Base-by-base conservation (phyloP, 2,113 vertebrate genomes). In the Tragelaphus strepsiceros region DNA sequence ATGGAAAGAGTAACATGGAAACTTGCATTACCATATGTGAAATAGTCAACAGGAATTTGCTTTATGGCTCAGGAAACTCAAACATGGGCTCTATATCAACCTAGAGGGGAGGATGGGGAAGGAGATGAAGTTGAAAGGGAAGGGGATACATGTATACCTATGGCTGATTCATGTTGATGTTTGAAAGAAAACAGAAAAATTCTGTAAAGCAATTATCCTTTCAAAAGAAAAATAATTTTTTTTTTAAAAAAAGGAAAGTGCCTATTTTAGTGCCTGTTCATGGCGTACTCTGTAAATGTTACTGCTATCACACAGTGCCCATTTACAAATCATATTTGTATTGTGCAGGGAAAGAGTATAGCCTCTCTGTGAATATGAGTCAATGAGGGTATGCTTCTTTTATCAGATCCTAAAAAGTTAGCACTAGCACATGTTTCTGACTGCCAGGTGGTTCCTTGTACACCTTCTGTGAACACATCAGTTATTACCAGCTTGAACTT, bases 391-490 rank as follows among this genome's bases (percentile, higher is more conserved):
- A 5, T 54, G 22, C 64, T 96, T 96, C 84, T 74, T 71, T 26
- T 58, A 88, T 95, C 92, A 96, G 90, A 94, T 96, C 93, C 91
- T 90, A 39, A 97, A 95, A 92, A 95, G 83, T 30, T 32, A 80
- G 96, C 92, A 77, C 61, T 84, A 96, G 88, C 0, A 0, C 56
- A 24, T 0, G 6, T 58, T 96, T 98, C 90, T 88, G 96, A 97
- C 91, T 87, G 97, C 74, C 97, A 98, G 98, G 91, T 17, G 43
- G 84, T 82, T 98, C 93, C 97, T 96, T 81, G 80, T 92, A 98
- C 96, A 98, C 98, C 98, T 98, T 98, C 98, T 99, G 98, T 97
- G 98, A 98, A 88, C 98, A 96, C 97, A 98, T 98, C 98, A 97
- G 96, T 97, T 98, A 96, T 93, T 98, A 98, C 87, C 89, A 95